phyloP scores from a whole-genome alignment of 2,888 invertebrate species.

The Zootermopsis nevadensis region DNA sequence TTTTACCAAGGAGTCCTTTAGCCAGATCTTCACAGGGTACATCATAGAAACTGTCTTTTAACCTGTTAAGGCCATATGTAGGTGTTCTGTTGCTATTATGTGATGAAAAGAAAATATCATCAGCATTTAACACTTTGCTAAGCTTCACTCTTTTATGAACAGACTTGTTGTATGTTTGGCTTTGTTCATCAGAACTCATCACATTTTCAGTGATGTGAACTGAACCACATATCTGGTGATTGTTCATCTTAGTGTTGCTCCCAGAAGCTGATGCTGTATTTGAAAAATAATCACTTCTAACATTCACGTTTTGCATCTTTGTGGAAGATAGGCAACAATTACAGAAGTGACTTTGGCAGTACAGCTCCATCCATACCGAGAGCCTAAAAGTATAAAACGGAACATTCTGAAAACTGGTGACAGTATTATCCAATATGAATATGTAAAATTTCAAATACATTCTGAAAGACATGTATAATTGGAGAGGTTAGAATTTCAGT shows the following conservation, averaged over 20 bases:
- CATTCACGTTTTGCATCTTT: not conserved
- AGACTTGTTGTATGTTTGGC: not conserved
- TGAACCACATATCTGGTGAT: not conserved
- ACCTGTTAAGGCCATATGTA: conserved; percentile 16
- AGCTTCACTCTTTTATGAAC: conserved; percentile 37
- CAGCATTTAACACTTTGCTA: not conserved
- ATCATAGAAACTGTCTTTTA: conserved; percentile 61
- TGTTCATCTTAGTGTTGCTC: not conserved
- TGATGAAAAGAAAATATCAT: not conserved
- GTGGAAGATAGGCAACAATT: too few species aligned
- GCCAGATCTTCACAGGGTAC: conserved; percentile 66
- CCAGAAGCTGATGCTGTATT: not conserved
- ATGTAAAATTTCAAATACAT: too few species aligned
- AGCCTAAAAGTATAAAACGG: too few species aligned
- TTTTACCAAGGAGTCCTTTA: conserved; percentile 71
- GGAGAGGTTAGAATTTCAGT: too few species aligned
- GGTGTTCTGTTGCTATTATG: not conserved
- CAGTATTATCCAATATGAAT: too few species aligned
- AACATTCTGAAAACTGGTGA: too few species aligned
- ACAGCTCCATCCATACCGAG: too few species aligned
- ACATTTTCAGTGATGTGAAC: not conserved
- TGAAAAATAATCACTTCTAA: not conserved
- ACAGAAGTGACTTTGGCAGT: too few species aligned
- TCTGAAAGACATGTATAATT: too few species aligned
- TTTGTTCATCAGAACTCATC: not conserved